Evolutionary conservation across 2,888 invertebrate genomes (phyloP), one percentile per base, ranked within the genome.

Genomic region (Sphaerophoria taeniata): DNA sequence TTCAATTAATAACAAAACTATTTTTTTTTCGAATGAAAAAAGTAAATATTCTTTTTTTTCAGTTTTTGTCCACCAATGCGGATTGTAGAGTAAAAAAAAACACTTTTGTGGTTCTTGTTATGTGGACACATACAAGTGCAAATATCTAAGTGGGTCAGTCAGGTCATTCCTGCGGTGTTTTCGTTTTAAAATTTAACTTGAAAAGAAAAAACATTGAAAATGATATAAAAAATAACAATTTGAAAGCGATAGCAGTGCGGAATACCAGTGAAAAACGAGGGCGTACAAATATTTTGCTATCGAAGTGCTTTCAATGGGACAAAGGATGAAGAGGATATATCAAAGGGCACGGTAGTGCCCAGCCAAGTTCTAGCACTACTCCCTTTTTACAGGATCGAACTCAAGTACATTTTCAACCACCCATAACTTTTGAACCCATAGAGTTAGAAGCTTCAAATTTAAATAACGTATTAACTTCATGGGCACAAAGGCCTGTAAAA

Each of bases 41-140:
- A n/a, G n/a, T n/a, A n/a, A n/a, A n/a, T n/a, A n/a, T n/a, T 67
- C 47, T 49, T 36, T 56, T 63, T 47, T 55, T 34, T 16, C 5
- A 12, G n/a, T 49, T 36, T n/a, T 51, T 0, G 45, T 45, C 36
- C 61, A 78, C 31, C 73, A 75, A 65, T 53, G 83, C 83, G 67
- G 80, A 56, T 56, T 16, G 55, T 67, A 80, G 69, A 76, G 51
- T 80, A 76, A 72, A 76, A 69, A 81, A 81, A 77, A 81, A 85
- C 76, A 81, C 69, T 61, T 85, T 81, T 85, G 85, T 60, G 85
- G 85, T 85, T 85, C 77, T 85, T 85, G 85, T 85, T 85, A 85
- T 77, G 72, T 70, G 51, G 70, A 76, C 81, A 9, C 9, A 58
- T 61, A n/a, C 51, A 61, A 73, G 80, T 76, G 65, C 76, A 76